Percentiles rank a stretch among this genome's conserved stretches.
Conservation (phyloP, 2,797 vertebrate species). For the Acanthiza pusilla region DNA sequence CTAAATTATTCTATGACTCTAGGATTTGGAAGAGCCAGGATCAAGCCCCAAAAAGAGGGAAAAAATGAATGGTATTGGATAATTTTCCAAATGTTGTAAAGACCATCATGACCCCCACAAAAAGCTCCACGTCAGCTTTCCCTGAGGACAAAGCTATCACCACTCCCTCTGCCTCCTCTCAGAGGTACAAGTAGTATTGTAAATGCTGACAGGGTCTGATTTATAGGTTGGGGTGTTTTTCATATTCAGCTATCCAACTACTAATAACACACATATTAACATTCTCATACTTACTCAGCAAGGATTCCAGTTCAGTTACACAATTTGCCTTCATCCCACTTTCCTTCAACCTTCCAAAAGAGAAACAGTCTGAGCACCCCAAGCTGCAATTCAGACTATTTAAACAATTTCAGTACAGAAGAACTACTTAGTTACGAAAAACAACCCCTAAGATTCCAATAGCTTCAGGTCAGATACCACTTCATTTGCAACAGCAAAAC, state of each 20-base stretch:
- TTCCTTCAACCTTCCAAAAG: neutral
- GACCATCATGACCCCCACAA: neutral
- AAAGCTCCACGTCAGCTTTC: neutral
- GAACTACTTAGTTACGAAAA: neutral
- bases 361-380: neutral
- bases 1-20: neutral
- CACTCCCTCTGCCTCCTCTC: neutral
- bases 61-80: neutral
- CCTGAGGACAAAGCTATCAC: neutral
- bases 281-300: neutral
- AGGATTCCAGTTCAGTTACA: neutral
- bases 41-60: neutral
- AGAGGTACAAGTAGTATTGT: neutral
- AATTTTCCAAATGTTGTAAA: neutral
- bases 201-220: slow-evolving; percentile 8
- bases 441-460: neutral
- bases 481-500: neutral
- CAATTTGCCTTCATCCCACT: neutral
- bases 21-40: neutral
- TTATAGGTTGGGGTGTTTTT: slow-evolving; percentile 1
- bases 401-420: neutral
- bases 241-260: neutral
- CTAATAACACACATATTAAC: neutral
- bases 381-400: neutral
- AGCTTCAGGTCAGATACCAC: neutral